Base-by-base conservation (phyloP, 2,797 vertebrate genomes). In the Sebastes diaconus region DNA sequence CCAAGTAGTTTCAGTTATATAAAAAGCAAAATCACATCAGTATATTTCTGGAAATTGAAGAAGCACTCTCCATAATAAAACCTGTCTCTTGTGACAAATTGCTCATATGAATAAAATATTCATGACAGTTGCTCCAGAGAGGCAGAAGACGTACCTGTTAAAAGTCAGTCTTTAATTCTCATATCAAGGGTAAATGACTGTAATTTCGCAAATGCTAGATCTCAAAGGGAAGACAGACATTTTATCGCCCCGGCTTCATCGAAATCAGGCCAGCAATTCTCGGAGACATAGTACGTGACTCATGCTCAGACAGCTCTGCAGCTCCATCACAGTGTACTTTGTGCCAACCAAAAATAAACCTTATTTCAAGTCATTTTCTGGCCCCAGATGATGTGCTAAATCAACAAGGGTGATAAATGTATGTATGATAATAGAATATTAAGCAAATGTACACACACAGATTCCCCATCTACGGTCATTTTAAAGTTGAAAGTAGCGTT, bases 121-220 rank as follows among this genome's bases (percentile, higher is more conserved):
- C 20, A 46, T 13, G 29, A 59, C 79, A 78, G 64, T 57, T 71
- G 69, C 61, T 81, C 54, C 60, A 75, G 57, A 79, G 18, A 61
- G 13, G 42, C 57, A 72, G 57, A 27, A 79, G 61, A 86, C 75
- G 65, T 66, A 30, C 7, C 52, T 70, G 68, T 64, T 75, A 79
- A 80, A 83, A 58, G 55, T 39, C 60, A 52, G 54, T 27, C 34
- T 81, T 81, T 87, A 81, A 88, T 81, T 84, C 50, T 68, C 61
- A 55, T 68, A 69, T 50, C 57, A 81, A 32, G 36, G 24, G 66
- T 25, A 82, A 86, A 81, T 84, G 30, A 65, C 74, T 71, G 76
- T 81, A 75, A 86, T 90, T 85, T 87, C 42, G 63, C 39, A 84
- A 88, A 88, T 77, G 58, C 27, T 72, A 27, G 20, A 79, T 84